Evolutionary conservation across 2,113 vertebrate species (phyloP), one percentile per base, ranked within the genome.

Genomic region (Cyphomyrus discorhynchus): DNA sequence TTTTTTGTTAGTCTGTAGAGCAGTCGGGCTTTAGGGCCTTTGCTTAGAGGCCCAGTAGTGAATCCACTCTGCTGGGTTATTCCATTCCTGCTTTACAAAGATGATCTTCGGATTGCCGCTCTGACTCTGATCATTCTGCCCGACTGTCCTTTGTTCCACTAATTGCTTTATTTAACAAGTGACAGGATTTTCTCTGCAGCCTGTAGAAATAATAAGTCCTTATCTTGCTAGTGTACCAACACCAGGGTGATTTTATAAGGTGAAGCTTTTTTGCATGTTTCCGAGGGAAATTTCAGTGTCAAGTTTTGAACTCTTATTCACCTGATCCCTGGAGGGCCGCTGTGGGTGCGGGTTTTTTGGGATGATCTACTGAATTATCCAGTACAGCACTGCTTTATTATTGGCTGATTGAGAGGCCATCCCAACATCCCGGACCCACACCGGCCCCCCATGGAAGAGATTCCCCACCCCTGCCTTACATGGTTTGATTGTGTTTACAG

Each of bases 11-110:
- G 62, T 31, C 10, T 31, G 27, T 5, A 31, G n/a, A 70, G 62
- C 10, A 31, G n/a, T 31, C 10, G 10, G n/a, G 62, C 9, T 70
- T 31, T 6, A 31, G 8, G 62, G 10, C n/a, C 62, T 27, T 21
- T 27, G 62, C 62, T 27, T 2, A 66, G 58, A 24, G 8, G n/a
- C 58, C 24, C 8, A 11, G 24, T n/a, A 9, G 8, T 66, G 62
- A 70, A 31, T 70, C 62, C 62, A 13, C n/a, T 66, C 62, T 31
- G n/a, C 9, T 84, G 45, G 2, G 83, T 47, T 92, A 91, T 91
- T 90, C 92, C 90, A 93, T 94, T 93, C 93, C 94, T 91, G 91
- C n/a, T 92, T 93, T 88, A 92, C 93, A 90, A 88, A 88, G 66
- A 90, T 47, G 66, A 84, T 27, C 87, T 15, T 47, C 89, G 85